A percentile compares a stretch with the other conserved stretches of the same genome.
These are phyloP conservation scores for Bilobella aurantiaca DNA, from an alignment of 1,140 invertebrate genomes.

Conservation along the genomic window DNA sequence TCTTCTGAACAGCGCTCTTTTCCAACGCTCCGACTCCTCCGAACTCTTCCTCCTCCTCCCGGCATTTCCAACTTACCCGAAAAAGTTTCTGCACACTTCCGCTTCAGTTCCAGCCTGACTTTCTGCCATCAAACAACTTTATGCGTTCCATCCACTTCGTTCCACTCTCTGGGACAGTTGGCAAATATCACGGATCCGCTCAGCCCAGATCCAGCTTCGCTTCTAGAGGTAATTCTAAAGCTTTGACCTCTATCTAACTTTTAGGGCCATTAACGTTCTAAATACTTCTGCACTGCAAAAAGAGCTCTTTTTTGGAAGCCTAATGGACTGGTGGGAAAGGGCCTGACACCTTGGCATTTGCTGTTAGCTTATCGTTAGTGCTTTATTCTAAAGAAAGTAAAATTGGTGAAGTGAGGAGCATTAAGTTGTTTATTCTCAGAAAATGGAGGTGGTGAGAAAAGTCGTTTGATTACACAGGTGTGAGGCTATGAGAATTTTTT, in stretches of 20 bases:
- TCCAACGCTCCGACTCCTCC: not conserved
- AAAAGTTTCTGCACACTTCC: not conserved
- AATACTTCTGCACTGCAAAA: too few species aligned
- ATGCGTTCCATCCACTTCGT: too few species aligned
- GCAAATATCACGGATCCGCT: too few species aligned
- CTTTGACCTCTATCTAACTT: too few species aligned
- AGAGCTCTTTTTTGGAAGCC: too few species aligned
- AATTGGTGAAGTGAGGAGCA: not conserved
- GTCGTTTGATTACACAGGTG: slow-evolving; percentile 2
- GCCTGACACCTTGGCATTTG: too few species aligned
- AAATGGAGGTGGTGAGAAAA: slow-evolving; percentile 3
- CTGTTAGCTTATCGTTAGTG: not conserved
- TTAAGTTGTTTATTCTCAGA: not conserved
- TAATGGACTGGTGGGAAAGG: too few species aligned
- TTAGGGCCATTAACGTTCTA: too few species aligned
- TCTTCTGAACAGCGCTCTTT: not conserved
- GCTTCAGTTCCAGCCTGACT: not conserved
- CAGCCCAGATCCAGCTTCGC: too few species aligned
- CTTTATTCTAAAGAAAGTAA: not conserved
- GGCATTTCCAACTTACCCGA: not conserved
- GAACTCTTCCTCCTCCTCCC: not conserved
- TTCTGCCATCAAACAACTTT: not conserved
- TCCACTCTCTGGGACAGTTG: too few species aligned
- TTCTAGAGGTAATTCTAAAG: too few species aligned
- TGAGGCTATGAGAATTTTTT: not conserved